phyloP scores from a whole-genome alignment of 2,888 invertebrate genomes.

The Mythimna vitellina region DNA sequence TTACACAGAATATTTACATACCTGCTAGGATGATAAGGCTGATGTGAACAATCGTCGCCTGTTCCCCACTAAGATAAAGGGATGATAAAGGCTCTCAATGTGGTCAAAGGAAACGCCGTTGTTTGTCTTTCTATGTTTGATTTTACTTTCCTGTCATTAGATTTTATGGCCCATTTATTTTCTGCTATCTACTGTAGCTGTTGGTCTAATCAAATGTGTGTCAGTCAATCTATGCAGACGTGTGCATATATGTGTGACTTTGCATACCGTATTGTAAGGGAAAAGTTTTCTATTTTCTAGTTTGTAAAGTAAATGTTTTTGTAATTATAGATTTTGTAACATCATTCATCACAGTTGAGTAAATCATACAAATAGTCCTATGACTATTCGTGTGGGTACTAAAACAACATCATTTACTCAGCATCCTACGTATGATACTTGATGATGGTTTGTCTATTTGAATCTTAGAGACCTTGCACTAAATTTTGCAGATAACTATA shows the following conservation, averaged over 20 bases:
- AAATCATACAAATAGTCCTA: not conserved
- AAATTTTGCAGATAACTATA: not conserved
- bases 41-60: slow-evolving; percentile 79
- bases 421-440: not conserved
- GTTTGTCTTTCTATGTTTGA: slow-evolving; percentile 79
- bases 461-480: not conserved
- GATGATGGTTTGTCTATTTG: not conserved
- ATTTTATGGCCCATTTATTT: slow-evolving; percentile 66
- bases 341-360: not conserved
- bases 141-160: slow-evolving; percentile 78
- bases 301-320: not conserved
- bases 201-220: slow-evolving; percentile 61
- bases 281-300: slow-evolving; percentile 4
- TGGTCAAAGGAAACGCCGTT: slow-evolving; percentile 85
- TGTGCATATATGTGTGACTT: slow-evolving; percentile 30
- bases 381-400: not conserved
- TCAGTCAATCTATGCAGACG: slow-evolving; percentile 50
- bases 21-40: slow-evolving; percentile 74
- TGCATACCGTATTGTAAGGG: slow-evolving; percentile 16
- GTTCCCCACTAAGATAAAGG: slow-evolving; percentile 78
- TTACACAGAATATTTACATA: slow-evolving; percentile 75
- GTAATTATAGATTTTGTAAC: not conserved
- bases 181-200: slow-evolving; percentile 60
- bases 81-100: slow-evolving; percentile 78
- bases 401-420: not conserved